Percentiles rank a stretch among this genome's conserved stretches.
Evolutionary conservation across 2,113 vertebrate genomes (phyloP).

Genomic region (Calonectris borealis): DNA sequence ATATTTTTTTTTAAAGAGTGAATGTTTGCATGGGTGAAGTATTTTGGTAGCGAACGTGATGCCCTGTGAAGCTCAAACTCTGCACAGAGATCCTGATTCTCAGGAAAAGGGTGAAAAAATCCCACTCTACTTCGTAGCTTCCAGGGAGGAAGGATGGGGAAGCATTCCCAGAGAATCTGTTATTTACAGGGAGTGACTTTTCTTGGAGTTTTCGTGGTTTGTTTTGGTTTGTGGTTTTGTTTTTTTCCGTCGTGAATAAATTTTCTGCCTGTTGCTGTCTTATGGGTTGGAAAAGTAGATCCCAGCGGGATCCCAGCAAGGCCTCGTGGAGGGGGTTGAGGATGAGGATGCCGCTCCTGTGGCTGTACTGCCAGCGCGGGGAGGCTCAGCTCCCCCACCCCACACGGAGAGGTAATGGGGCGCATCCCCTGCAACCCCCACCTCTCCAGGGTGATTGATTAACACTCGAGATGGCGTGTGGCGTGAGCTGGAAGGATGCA

Average conservation of each 20-base stretch:
- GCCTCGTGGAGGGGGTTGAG: background rate
- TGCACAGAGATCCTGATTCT: background rate
- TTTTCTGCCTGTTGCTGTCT: background rate
- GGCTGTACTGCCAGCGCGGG: fast-evolving
- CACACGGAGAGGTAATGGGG: fast-evolving
- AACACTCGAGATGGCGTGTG: fast-evolving
- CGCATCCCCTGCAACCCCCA: too few species aligned
- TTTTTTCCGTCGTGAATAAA: background rate
- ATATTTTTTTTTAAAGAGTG: background rate
- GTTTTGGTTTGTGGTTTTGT: background rate
- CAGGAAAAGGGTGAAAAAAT: background rate
- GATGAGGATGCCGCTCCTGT: too few species aligned
- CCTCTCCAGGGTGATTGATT: fast-evolving
- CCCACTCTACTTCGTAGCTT: fast-evolving
- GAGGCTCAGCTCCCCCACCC: background rate
- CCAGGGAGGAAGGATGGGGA: background rate
- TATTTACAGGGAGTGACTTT: background rate
- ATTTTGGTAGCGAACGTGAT: fast-evolving
- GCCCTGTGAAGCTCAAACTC: background rate
- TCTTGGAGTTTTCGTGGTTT: background rate
- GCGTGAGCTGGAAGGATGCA: background rate
- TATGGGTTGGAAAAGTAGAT: background rate
- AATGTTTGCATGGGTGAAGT: background rate
- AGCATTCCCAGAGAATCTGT: background rate
- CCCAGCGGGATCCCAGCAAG: fast-evolving